These are phyloP conservation scores for Spilosoma lubricipeda DNA, from an alignment of 2,888 invertebrate species.

Conservation along the genomic window DNA sequence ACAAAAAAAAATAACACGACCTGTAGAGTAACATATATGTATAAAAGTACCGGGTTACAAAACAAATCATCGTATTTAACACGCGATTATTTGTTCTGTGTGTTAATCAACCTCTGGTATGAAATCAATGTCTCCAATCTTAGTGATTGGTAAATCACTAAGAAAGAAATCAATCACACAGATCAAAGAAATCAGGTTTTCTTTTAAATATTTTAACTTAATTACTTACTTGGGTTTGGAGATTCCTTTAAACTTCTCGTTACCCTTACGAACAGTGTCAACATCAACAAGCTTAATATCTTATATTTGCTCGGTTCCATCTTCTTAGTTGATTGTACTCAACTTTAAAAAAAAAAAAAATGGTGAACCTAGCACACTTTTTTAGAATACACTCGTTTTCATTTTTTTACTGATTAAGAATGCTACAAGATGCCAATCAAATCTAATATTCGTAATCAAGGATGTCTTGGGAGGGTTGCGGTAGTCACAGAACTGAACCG, in stretches of 20 bases:
- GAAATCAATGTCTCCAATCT: background rate
- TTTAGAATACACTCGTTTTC: background rate
- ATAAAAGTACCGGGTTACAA: background rate
- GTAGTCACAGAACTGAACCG: background rate
- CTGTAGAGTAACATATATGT: no score
- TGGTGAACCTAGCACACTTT: background rate
- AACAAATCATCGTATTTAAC: background rate
- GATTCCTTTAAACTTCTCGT: background rate
- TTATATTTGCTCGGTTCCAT: background rate
- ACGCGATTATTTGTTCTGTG: no score
- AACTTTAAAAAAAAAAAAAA: background rate
- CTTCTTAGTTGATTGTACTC: background rate
- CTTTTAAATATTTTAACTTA: background rate
- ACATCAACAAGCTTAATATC: background rate
- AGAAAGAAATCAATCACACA: no score
- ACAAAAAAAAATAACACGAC: no score
- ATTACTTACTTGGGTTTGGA: background rate
- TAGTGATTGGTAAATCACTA: no score
- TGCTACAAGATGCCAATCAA: background rate
- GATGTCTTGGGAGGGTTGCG: background rate
- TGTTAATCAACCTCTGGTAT: background rate
- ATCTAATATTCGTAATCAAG: background rate
- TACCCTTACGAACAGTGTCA: background rate
- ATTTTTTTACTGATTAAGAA: background rate
- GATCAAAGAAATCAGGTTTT: background rate